Percentiles rank a stretch among this genome's conserved stretches.
Evolutionary conservation across 2,113 vertebrate species (phyloP).

Genomic region (Microcebus ravelobensis): DNA sequence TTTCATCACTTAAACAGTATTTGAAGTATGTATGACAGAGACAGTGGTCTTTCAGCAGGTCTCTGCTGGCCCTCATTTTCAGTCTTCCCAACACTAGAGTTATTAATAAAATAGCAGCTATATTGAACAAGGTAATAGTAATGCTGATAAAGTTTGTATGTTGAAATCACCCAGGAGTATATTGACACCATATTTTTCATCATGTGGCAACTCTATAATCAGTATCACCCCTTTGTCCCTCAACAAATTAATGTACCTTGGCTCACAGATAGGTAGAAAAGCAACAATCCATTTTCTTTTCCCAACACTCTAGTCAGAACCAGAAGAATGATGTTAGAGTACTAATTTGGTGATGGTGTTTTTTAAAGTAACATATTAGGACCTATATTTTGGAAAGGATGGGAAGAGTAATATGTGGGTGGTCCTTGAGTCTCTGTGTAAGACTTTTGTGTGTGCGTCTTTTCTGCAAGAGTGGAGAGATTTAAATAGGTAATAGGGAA

Average conservation of each 20-base stretch:
- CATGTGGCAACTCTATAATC: background rate
- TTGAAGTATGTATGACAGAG: background rate
- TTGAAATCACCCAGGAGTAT: background rate
- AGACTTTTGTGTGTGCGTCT: conserved; percentile 68
- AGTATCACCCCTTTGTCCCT: background rate
- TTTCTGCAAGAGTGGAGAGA: conserved; percentile 74
- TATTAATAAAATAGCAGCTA: background rate
- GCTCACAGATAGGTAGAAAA: background rate
- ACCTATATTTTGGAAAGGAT: background rate
- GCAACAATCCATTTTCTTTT: background rate
- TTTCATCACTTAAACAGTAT: background rate
- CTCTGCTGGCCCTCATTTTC: background rate
- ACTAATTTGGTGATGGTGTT: background rate
- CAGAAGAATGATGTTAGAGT: background rate
- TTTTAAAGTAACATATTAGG: background rate
- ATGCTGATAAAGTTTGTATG: background rate
- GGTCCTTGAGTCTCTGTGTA: conserved; percentile 62
- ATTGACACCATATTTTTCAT: background rate
- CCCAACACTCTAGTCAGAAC: background rate
- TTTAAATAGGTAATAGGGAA: conserved; percentile 79
- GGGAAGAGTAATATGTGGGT: conserved; percentile 65
- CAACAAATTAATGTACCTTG: background rate
- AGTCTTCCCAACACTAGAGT: background rate
- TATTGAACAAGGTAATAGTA: background rate
- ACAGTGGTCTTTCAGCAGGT: background rate